Base-by-base conservation (phyloP, 2,797 vertebrate genomes). In the Rhabdomys pumilio region DNA sequence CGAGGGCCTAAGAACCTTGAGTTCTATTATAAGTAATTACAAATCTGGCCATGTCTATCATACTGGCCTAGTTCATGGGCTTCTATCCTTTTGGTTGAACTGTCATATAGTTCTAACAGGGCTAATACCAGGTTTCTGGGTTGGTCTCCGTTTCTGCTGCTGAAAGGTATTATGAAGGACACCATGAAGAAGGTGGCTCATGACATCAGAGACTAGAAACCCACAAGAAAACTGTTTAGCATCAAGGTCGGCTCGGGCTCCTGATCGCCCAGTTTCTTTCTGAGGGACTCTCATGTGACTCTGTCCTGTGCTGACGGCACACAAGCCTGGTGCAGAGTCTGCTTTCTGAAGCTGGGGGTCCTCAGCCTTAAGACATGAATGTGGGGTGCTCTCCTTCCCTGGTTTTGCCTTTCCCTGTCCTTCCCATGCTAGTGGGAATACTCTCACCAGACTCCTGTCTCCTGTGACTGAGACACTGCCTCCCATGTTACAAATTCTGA, bases 201-300 rank as follows among this genome's bases (percentile, higher is more conserved):
- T 31, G 14, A 80, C 24, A 31, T 15, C 38, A 47, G 15, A 84
- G 26, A 29, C 13, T 2, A 26, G 79, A 86, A 85, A 44, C 13
- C 44, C 15, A 2, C 20, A 34, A 41, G 76, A 31, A 34, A 72
- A n/a, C 3, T 1, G 2, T 55, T 87, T 83, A 95, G 97, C 73
- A 96, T 96, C 96, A 84, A 0, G 75, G 97, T 96, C 91, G 97
- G 96, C 85, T 41, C 95, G 1, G 0, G 1, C n/a, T 79, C 47
- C 6, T 0, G 5, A 59, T 22, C 0, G 0, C 2, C 10, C 0
- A 2, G 0, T n/a, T 61, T 12, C 69, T 41, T 12, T 31, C n/a
- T 17, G n/a, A 8, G 0, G 29, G 50, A 19, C 67, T 76, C 53
- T 69, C 44, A 47, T 15, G 38, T 1, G 34, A 80, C 3, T 10